A percentile compares a stretch with the other conserved stretches of the same genome.
Evolutionary conservation across 2,113 vertebrate species (phyloP).

Genomic region (Pelmatolapia mariae): DNA sequence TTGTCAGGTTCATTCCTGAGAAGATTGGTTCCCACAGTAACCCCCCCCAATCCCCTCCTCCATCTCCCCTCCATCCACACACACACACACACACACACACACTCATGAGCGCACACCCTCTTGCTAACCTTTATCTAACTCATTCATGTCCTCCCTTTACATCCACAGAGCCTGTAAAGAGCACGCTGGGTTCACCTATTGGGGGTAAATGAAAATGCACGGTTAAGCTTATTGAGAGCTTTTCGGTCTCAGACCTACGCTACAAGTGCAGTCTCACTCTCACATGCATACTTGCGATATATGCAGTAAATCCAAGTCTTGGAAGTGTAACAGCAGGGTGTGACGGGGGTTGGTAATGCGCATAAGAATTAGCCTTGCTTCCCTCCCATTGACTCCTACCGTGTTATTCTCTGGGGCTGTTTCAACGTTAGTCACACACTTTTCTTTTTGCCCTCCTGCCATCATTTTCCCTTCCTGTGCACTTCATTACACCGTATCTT

Average conservation of each 20-base stretch:
- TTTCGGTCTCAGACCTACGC: slow-evolving; percentile 7
- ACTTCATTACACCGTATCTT: slow-evolving; percentile 45
- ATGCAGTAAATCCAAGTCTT: slow-evolving; percentile 1
- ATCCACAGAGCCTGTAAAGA: slow-evolving; percentile 18
- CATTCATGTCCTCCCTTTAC: not conserved
- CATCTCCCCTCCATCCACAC: not conserved
- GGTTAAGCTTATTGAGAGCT: slow-evolving; percentile 38
- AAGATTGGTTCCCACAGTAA: slow-evolving; percentile 38
- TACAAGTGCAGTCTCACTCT: not conserved
- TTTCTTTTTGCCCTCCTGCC: slow-evolving; percentile 34
- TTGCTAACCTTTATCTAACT: not conserved
- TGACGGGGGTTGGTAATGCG: slow-evolving; percentile 56
- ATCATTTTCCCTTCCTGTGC: slow-evolving; percentile 46
- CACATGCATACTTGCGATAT: not conserved
- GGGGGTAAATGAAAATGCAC: slow-evolving; percentile 66
- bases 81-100: not conserved
- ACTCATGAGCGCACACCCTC: not conserved
- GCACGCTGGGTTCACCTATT: slow-evolving; percentile 27
- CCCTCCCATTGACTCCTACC: slow-evolving; percentile 48
- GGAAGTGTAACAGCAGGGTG: slow-evolving; percentile 57
- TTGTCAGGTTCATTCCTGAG: slow-evolving; percentile 12
- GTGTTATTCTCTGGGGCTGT: slow-evolving; percentile 56
- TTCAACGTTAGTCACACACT: slow-evolving; percentile 64
- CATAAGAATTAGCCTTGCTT: slow-evolving; percentile 55
- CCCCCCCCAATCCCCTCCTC: not conserved